phyloP scores from a whole-genome alignment of 2,113 vertebrate genomes.

The Serilophus lunatus region DNA sequence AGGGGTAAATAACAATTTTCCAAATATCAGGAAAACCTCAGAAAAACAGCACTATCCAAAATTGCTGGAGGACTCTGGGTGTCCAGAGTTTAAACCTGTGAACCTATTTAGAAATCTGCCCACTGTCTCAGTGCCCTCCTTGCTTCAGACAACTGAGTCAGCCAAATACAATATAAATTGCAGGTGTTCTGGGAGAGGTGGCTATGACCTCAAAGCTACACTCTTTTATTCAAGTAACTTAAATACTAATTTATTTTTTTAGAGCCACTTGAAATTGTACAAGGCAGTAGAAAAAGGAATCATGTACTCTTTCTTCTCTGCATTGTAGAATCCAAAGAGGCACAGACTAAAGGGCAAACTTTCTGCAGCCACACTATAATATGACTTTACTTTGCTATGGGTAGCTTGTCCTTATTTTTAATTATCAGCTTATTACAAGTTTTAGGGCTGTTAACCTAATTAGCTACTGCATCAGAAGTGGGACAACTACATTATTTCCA shows the following conservation, averaged over 20 bases:
- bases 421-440: background rate
- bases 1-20: background rate
- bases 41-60: background rate
- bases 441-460: constrained; percentile 20
- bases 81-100: background rate
- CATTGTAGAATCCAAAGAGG: background rate
- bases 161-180: background rate
- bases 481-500: background rate
- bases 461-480: background rate
- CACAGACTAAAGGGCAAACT: background rate
- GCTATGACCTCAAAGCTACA: background rate
- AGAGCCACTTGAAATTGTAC: background rate
- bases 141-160: background rate
- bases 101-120: background rate
- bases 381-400: background rate
- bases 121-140: background rate
- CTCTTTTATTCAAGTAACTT: background rate
- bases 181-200: background rate
- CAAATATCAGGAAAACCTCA: background rate
- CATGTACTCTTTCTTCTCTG: background rate
- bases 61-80: background rate
- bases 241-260: background rate
- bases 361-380: background rate
- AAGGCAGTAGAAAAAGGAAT: background rate
- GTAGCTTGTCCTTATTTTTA: constrained; percentile 1